These are phyloP conservation scores for Phaethon lepturus DNA, from an alignment of 2,113 vertebrate genomes.

Conservation along the genomic window DNA sequence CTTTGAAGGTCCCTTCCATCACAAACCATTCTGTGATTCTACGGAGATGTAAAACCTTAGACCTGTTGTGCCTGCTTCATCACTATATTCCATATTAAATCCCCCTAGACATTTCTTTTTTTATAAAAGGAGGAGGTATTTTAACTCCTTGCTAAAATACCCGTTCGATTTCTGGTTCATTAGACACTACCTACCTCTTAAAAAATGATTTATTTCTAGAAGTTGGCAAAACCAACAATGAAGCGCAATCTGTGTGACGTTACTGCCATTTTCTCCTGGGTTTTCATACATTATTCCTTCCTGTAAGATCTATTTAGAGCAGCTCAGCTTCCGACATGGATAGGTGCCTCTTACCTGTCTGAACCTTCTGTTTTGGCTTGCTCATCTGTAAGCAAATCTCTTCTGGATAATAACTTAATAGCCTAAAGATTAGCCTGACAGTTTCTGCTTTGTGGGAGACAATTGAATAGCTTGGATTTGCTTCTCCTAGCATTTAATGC, in stretches of 20 bases:
- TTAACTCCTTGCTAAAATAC: background rate
- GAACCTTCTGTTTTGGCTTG: background rate
- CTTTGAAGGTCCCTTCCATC: background rate
- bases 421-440: constrained; percentile 16
- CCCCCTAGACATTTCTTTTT: background rate
- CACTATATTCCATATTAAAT: background rate
- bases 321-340: background rate
- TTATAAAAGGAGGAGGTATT: background rate
- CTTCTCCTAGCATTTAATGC: background rate
- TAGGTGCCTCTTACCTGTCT: background rate
- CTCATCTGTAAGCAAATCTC: background rate
- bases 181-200: background rate
- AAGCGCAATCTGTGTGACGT: background rate
- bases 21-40: background rate
- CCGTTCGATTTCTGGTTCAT: background rate
- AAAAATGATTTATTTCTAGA: background rate
- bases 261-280: background rate
- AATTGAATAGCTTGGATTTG: background rate
- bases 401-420: background rate
- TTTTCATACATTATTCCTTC: background rate
- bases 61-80: background rate
- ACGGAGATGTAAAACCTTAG: background rate
- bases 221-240: background rate
- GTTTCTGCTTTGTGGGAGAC: background rate
- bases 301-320: background rate